phyloP scores from a whole-genome alignment of 2,888 invertebrate species.

The Autographa pulchrina region DNA sequence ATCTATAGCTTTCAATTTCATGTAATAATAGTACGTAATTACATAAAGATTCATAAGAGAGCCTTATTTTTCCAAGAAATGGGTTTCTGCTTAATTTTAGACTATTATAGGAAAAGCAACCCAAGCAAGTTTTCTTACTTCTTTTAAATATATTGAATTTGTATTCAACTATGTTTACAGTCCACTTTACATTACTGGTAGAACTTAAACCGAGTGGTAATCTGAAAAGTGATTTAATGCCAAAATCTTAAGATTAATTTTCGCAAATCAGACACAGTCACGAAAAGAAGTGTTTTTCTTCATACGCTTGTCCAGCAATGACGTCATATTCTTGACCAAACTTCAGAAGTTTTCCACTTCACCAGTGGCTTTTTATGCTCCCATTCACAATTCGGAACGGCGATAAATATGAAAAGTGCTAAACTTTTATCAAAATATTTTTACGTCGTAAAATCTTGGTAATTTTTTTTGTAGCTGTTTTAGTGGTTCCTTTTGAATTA shows the following conservation, averaged over 20 bases:
- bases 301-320: slow-evolving; percentile 1
- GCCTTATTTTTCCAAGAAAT: not conserved
- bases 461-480: not conserved
- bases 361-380: slow-evolving; percentile 9
- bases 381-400: slow-evolving; percentile 1
- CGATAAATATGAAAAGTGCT: slow-evolving; percentile 9
- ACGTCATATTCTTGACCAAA: slow-evolving; percentile 8
- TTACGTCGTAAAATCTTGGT: slow-evolving; percentile 7
- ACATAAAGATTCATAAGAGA: not conserved
- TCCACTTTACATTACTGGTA: not conserved
- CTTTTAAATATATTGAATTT: too few species aligned
- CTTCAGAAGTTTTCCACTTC: slow-evolving; percentile 5
- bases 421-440: slow-evolving; percentile 7
- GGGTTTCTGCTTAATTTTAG: not conserved
- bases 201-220: not conserved
- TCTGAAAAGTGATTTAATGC: not conserved
- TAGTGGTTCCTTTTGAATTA: not conserved
- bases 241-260: not conserved
- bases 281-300: not conserved
- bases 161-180: not conserved
- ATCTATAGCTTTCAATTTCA: not conserved
- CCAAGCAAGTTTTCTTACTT: too few species aligned
- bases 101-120: not conserved
- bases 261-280: not conserved
- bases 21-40: not conserved